Percentiles rank a stretch among this genome's conserved stretches.
phyloP scores from a whole-genome alignment of 1,140 invertebrate species.

The Nomia melanderi region DNA sequence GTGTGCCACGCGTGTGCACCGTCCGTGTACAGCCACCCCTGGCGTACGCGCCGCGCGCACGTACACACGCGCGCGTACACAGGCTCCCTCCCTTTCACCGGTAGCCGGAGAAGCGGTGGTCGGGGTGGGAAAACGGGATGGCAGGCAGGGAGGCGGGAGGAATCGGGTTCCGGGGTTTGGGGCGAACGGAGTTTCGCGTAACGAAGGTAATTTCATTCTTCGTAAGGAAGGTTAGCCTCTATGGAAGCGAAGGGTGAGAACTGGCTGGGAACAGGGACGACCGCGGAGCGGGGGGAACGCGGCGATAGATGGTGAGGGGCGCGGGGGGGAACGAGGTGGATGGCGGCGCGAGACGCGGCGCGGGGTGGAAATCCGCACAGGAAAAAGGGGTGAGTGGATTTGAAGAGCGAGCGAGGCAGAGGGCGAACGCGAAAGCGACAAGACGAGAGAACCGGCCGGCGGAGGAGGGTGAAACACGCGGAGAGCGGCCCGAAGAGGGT shows the following conservation, averaged over 20 bases:
- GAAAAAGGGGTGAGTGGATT: conserved; percentile 53
- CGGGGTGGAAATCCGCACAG: conserved; percentile 65
- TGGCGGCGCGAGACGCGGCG: conserved; percentile 2
- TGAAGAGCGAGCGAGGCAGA: conserved; percentile 55
- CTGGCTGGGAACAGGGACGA: not conserved
- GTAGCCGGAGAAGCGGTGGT: too few relatives aligned
- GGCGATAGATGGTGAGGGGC: not conserved
- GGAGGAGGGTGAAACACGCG: conserved; percentile 48
- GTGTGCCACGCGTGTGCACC: not conserved
- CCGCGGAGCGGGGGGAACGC: not conserved
- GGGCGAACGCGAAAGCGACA: conserved; percentile 46
- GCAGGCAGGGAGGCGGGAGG: conserved; percentile 56
- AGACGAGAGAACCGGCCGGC: conserved; percentile 9
- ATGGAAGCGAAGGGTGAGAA: conserved; percentile 48
- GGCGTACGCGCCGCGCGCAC: not conserved
- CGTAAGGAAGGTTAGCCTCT: conserved; percentile 69
- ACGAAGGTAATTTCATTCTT: conserved; percentile 81
- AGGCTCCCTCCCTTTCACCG: too few relatives aligned
- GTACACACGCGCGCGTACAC: conserved; percentile 22
- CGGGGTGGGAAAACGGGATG: not conserved
- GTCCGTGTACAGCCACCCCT: not conserved
- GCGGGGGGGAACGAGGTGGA: not conserved
- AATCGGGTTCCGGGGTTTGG: conserved; percentile 69
- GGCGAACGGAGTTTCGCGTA: conserved; percentile 77
- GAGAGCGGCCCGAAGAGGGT: conserved; percentile 46